phyloP scores from a whole-genome alignment of 1,140 invertebrate species.

The Drosophila suzukii region DNA sequence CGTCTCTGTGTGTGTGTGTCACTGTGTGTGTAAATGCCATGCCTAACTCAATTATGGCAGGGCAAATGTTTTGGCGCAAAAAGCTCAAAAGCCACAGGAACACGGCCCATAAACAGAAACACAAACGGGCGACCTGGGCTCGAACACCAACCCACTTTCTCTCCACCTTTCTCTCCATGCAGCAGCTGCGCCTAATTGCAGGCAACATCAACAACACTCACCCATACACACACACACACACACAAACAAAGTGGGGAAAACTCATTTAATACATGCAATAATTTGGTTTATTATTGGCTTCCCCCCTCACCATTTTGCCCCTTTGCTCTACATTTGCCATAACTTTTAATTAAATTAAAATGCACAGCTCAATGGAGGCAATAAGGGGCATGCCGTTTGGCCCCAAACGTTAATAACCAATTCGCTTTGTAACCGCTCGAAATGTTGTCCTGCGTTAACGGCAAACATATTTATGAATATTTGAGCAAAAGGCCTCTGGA shows the following conservation, averaged over 20 bases:
- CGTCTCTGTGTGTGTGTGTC: constrained; percentile 5
- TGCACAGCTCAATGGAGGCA: constrained; percentile 70
- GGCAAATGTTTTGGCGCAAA: constrained; percentile 76
- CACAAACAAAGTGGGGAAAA: constrained; percentile 39
- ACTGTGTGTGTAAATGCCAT: constrained; percentile 40
- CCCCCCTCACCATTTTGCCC: constrained; percentile 12
- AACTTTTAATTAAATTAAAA: constrained; percentile 83
- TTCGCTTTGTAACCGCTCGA: constrained; percentile 69
- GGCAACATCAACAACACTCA: constrained; percentile 56
- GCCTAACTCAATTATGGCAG: constrained; percentile 78
- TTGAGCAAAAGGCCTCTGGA: constrained; percentile 57
- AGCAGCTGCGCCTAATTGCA: constrained; percentile 80
- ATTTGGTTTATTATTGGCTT: constrained; percentile 80
- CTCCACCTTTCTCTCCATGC: constrained; percentile 7
- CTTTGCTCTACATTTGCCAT: constrained; percentile 74
- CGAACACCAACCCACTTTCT: constrained; percentile 1
- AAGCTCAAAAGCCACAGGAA: constrained; percentile 76
- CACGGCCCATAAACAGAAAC: constrained; percentile 63
- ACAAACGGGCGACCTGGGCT: constrained; percentile 29
- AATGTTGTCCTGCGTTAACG: constrained; percentile 48
- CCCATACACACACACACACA: constrained; percentile 35
- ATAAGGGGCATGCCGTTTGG: neutral
- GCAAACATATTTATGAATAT: constrained; percentile 77
- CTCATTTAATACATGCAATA: constrained; percentile 82
- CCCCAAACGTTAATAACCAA: constrained; percentile 72